These are phyloP conservation scores for Clarias gariepinus DNA, from an alignment of 2,113 vertebrate genomes.

Conservation along the genomic window DNA sequence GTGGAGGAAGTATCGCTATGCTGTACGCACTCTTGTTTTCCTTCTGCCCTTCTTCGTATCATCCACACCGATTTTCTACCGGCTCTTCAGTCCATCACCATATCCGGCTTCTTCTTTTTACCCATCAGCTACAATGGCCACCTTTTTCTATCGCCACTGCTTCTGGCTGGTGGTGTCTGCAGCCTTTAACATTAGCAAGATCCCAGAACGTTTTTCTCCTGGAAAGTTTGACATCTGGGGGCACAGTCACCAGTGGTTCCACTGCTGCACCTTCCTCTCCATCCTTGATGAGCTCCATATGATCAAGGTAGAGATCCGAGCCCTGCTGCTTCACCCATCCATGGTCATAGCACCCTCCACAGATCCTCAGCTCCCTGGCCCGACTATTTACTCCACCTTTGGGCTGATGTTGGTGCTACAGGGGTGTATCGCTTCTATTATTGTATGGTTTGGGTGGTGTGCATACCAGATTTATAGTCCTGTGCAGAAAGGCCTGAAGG, in stretches of 20 bases:
- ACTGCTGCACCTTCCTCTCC: slow-evolving; percentile 78
- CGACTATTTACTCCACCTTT: slow-evolving; percentile 67
- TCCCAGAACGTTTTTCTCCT: slow-evolving; percentile 73
- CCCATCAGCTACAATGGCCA: slow-evolving; percentile 53
- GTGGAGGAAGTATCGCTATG: slow-evolving; percentile 72
- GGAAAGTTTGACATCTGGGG: slow-evolving; percentile 79
- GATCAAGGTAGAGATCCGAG: slow-evolving; percentile 75
- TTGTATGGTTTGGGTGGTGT: slow-evolving; percentile 69
- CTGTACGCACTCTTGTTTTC: slow-evolving; percentile 76
- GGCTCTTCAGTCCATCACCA: slow-evolving; percentile 62
- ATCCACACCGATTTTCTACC: slow-evolving; percentile 73
- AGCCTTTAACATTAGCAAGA: slow-evolving; percentile 78
- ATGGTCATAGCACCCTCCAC: slow-evolving; percentile 52
- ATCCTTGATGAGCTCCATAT: slow-evolving; percentile 79
- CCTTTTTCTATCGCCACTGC: slow-evolving; percentile 75
- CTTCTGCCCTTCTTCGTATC: slow-evolving; percentile 74
- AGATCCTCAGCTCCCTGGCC: slow-evolving; percentile 57
- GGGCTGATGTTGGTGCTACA: slow-evolving; percentile 75
- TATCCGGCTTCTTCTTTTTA: slow-evolving; percentile 52
- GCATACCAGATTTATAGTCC: slow-evolving; percentile 65
- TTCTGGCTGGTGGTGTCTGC: slow-evolving; percentile 76
- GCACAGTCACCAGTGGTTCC: slow-evolving; percentile 83
- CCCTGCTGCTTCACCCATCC: slow-evolving; percentile 60
- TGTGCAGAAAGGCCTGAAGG: slow-evolving; percentile 58
- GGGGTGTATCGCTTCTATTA: slow-evolving; percentile 72